These are phyloP conservation scores for Trilocha varians DNA, from an alignment of 2,888 invertebrate species.

Conservation along the genomic window DNA sequence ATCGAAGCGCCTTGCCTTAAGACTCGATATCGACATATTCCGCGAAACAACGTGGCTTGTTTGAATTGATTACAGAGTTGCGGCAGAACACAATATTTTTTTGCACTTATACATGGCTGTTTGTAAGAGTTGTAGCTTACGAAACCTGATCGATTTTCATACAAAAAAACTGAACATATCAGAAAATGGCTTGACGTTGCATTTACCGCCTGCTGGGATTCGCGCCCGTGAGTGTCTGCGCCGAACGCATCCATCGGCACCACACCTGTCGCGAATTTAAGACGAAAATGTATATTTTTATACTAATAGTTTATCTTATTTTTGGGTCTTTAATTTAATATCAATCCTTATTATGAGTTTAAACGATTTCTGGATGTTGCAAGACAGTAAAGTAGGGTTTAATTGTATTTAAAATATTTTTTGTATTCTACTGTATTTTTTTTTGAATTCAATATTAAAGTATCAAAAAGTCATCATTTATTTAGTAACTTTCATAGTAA, in stretches of 20 bases:
- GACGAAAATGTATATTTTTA: slow-evolving; percentile 12
- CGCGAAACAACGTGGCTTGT: slow-evolving; percentile 49
- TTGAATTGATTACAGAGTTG: slow-evolving; percentile 49
- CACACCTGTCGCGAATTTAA: slow-evolving; percentile 17
- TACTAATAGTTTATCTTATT: background rate
- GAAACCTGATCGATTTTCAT: slow-evolving; percentile 37
- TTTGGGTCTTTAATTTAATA: background rate
- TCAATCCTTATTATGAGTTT: no score
- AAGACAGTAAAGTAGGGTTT: no score
- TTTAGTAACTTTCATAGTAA: no score
- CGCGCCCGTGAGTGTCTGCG: slow-evolving; percentile 28
- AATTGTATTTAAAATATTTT: no score
- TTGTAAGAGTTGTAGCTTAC: slow-evolving; percentile 55
- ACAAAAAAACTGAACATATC: slow-evolving; percentile 34
- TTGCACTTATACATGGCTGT: slow-evolving; percentile 42
- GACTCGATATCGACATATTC: slow-evolving; percentile 38
- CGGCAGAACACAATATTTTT: slow-evolving; percentile 40
- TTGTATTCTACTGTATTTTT: no score
- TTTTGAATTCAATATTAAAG: no score
- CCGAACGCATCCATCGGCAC: slow-evolving; percentile 21
- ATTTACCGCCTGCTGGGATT: slow-evolving; percentile 38
- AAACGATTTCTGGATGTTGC: no score
- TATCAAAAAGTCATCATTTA: no score
- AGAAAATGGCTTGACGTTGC: slow-evolving; percentile 26
- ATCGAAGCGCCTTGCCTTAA: slow-evolving; percentile 33